Percentiles rank a stretch among this genome's conserved stretches.
Conservation (phyloP, 2,888 invertebrate genomes). For the Ariolimax columbianus region DNA sequence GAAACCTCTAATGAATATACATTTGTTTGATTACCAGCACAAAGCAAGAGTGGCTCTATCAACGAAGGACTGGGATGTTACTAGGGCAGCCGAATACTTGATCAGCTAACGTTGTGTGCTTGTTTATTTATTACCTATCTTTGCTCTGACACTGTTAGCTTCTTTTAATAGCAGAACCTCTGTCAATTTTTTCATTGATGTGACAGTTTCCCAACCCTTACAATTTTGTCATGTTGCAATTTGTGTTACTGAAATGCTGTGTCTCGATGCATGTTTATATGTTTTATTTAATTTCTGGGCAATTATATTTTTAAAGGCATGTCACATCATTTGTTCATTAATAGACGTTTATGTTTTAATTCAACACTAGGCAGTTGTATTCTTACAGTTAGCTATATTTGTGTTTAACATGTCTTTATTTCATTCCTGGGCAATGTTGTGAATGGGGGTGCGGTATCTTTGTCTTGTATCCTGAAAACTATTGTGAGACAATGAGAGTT, state of each 20-base stretch:
- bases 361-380: no score
- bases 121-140: constrained; percentile 24
- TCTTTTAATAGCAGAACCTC: neutral
- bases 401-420: no score
- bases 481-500: no score
- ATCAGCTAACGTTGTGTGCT: constrained; percentile 80
- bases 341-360: no score
- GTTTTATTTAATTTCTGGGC: neutral
- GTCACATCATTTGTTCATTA: neutral
- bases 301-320: constrained; percentile 9
- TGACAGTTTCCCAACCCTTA: neutral
- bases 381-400: no score
- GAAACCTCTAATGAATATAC: no score
- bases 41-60: constrained; percentile 93
- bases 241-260: neutral
- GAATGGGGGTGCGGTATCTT: no score
- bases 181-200: constrained; percentile 28
- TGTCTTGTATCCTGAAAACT: no score
- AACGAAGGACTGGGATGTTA: constrained; percentile 94
- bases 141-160: constrained; percentile 20
- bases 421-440: no score
- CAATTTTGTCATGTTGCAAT: constrained; percentile 10
- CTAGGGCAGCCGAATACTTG: constrained; percentile 92
- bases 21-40: constrained; percentile 80
- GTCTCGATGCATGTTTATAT: neutral